A percentile compares a stretch with the other conserved stretches of the same genome.
These are phyloP conservation scores for Lamellibrachia satsuma DNA, from an alignment of 2,888 invertebrate species.

Conservation along the genomic window DNA sequence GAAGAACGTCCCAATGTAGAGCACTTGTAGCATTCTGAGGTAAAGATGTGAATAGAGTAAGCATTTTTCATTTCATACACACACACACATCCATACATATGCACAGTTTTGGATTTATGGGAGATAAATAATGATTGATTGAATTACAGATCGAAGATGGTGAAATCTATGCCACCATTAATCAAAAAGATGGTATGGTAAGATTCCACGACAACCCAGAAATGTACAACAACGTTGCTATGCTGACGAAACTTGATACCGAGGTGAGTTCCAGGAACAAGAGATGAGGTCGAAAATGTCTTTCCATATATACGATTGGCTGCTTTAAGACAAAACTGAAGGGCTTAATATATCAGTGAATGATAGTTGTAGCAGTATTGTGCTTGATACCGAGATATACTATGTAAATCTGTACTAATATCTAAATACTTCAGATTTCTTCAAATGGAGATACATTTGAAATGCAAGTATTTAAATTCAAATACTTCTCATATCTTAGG, in stretches of 20 bases:
- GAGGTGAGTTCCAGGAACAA: conserved; percentile 64
- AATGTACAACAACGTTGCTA: conserved; percentile 89
- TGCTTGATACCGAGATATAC: background rate
- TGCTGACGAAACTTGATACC: conserved; percentile 85
- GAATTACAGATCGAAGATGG: conserved; percentile 87
- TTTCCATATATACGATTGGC: too few relatives aligned
- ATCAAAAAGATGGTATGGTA: conserved; percentile 98
- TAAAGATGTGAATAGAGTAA: background rate
- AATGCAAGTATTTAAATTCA: too few relatives aligned
- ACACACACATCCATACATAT: background rate
- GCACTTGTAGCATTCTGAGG: too few relatives aligned
- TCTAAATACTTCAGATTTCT: too few relatives aligned
- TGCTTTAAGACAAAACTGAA: too few relatives aligned
- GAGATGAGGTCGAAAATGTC: background rate
- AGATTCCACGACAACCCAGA: conserved; percentile 95
- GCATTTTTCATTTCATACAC: background rate
- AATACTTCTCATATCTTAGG: too few relatives aligned
- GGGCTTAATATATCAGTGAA: too few relatives aligned
- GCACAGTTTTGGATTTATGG: background rate
- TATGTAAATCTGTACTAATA: background rate
- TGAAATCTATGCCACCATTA: conserved; percentile 95
- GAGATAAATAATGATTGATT: background rate
- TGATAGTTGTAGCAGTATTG: background rate
- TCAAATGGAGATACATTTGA: too few relatives aligned
- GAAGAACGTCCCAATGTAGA: too few relatives aligned